These are phyloP conservation scores for Polyergus mexicanus DNA, from an alignment of 1,140 invertebrate genomes.

Conservation along the genomic window DNA sequence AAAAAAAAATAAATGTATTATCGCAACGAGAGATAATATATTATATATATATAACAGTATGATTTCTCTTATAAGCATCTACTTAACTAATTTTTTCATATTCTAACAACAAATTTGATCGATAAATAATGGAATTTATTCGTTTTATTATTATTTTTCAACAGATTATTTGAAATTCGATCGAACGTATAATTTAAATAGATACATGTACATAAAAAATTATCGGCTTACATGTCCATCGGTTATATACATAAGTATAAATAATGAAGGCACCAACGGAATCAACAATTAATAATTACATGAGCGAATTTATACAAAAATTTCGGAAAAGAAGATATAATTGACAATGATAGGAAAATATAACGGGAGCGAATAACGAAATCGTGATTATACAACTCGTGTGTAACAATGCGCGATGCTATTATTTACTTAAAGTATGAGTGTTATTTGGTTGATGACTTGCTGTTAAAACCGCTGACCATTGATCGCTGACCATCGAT, in stretches of 20 bases:
- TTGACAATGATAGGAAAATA: conserved; percentile 28
- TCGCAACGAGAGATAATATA: conserved; percentile 16
- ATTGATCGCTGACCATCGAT: conserved; percentile 17
- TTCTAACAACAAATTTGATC: not conserved
- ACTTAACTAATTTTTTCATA: not conserved
- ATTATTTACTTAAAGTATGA: conserved; percentile 54
- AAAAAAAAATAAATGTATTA: conserved; percentile 1
- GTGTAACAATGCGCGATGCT: conserved; percentile 2
- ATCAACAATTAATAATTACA: conserved; percentile 74
- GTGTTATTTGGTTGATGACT: conserved; percentile 61
- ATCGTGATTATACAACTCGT: conserved; percentile 7
- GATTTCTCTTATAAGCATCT: not conserved
- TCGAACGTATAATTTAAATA: conserved; percentile 56
- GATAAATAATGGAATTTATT: conserved; percentile 65
- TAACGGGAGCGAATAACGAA: conserved; percentile 11
- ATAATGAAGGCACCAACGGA: conserved; percentile 76
- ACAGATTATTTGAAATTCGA: conserved; percentile 43
- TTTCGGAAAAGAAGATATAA: conserved; percentile 24
- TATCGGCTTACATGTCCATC: conserved; percentile 52
- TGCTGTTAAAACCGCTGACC: conserved; percentile 55
- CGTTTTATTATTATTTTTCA: conserved; percentile 67
- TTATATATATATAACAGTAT: not conserved
- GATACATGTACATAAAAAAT: conserved; percentile 47
- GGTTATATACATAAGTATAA: conserved; percentile 72
- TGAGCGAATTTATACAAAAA: conserved; percentile 38